Evolutionary conservation across 2,113 vertebrate species (phyloP).

Genomic region (Colius striatus): DNA sequence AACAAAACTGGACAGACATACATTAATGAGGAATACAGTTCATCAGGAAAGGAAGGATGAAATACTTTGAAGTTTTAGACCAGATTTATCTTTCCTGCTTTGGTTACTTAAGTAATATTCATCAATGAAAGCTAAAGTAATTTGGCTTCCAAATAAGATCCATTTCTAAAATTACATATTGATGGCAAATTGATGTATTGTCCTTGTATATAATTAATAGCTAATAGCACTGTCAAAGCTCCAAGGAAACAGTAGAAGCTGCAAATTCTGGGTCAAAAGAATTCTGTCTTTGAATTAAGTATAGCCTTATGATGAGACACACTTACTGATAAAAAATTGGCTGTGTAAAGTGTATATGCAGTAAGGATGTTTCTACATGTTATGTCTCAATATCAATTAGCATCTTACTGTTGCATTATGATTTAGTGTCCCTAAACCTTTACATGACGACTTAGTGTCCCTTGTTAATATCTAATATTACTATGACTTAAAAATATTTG

Average conservation of each 20-base stretch:
- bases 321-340: not conserved
- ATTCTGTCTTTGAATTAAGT: not conserved
- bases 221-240: not conserved
- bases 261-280: not conserved
- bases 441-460: too few species aligned
- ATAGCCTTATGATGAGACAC: not conserved
- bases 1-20: not conserved
- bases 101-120: not conserved
- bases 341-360: not conserved
- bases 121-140: not conserved
- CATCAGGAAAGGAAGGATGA: not conserved
- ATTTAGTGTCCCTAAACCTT: not conserved
- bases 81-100: not conserved
- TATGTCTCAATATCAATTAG: not conserved
- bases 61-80: not conserved
- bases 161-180: not conserved
- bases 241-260: not conserved
- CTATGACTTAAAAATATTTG: not conserved
- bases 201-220: not conserved
- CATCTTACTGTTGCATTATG: rapidly evolving
- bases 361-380: not conserved
- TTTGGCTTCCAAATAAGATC: not conserved
- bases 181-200: not conserved
- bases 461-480: not conserved
- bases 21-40: not conserved